A percentile compares a stretch with the other conserved stretches of the same genome.
phyloP scores from a whole-genome alignment of 2,888 invertebrate species.

The Tachystola acroxantha region DNA sequence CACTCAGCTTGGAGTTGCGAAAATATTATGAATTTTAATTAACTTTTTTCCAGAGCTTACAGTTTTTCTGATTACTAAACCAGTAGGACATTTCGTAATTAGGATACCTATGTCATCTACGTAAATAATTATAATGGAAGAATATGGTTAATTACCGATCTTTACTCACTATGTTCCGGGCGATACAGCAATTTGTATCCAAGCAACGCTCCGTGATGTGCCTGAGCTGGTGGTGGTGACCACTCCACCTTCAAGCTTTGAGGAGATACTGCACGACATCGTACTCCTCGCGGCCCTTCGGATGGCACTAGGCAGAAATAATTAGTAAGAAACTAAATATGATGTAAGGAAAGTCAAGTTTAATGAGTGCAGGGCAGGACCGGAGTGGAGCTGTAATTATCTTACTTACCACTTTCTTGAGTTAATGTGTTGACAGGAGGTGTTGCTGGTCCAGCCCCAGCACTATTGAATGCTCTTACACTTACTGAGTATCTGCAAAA shows the following conservation, averaged over 20 bases:
- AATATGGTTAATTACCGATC: slow-evolving; percentile 14
- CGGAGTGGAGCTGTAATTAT: too few species aligned
- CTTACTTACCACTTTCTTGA: slow-evolving; percentile 85
- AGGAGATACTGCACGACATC: slow-evolving; percentile 86
- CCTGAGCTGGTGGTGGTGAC: slow-evolving; percentile 84
- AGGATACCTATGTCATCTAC: too few species aligned
- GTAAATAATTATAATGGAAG: too few species aligned
- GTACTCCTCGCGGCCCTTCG: slow-evolving; percentile 85
- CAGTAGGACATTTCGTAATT: too few species aligned
- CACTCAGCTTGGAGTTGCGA: slow-evolving; percentile 60
- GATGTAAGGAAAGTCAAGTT: too few species aligned
- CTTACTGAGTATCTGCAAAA: slow-evolving; percentile 84
- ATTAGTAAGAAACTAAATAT: too few species aligned
- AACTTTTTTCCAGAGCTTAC: too few species aligned
- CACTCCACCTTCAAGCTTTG: slow-evolving; percentile 90
- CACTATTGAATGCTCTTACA: slow-evolving; percentile 91
- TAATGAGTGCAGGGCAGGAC: too few species aligned
- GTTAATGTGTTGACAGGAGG: slow-evolving; percentile 87
- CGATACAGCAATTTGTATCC: slow-evolving; percentile 93
- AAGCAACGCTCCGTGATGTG: slow-evolving; percentile 85
- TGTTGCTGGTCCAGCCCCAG: slow-evolving; percentile 90
- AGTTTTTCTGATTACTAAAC: too few species aligned
- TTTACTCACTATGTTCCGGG: slow-evolving; percentile 74
- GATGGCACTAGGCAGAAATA: slow-evolving; percentile 80
- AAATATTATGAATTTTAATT: slow-evolving; percentile 1